These are phyloP conservation scores for Epinephelus cyanopodus DNA, from an alignment of 2,113 vertebrate genomes.

Conservation along the genomic window DNA sequence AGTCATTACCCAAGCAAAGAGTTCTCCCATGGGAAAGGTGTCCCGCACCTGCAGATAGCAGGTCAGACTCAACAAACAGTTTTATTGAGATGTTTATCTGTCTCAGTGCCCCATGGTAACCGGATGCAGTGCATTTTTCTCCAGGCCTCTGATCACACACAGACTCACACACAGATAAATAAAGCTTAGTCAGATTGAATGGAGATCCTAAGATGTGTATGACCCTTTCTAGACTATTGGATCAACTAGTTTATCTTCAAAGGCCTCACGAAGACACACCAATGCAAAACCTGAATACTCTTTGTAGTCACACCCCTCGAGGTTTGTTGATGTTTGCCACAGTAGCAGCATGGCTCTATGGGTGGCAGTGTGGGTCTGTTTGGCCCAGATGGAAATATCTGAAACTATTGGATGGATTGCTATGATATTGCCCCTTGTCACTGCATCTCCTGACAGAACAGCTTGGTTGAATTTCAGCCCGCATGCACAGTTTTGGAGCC, in stretches of 20 bases:
- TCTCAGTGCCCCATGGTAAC: not conserved
- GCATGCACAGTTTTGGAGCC: too few relatives aligned
- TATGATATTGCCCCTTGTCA: not conserved
- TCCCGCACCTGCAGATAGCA: conserved; percentile 17
- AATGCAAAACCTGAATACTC: not conserved
- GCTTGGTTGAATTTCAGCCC: too few relatives aligned
- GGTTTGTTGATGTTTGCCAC: not conserved
- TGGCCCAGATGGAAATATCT: not conserved
- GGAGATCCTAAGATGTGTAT: not conserved
- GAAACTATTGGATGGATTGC: not conserved
- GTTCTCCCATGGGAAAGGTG: conserved; percentile 19
- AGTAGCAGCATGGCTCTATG: not conserved
- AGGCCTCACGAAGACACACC: not conserved
- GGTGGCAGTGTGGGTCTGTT: not conserved
- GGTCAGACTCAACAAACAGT: conserved; percentile 44
- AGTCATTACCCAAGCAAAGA: conserved; percentile 36
- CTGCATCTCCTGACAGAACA: too few relatives aligned
- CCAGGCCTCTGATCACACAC: not conserved
- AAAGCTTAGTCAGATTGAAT: not conserved
- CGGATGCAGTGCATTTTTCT: not conserved
- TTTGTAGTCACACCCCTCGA: not conserved
- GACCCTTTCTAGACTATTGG: not conserved
- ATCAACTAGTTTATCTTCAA: not conserved
- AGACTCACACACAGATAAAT: not conserved
- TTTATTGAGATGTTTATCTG: conserved; percentile 49